phyloP scores from a whole-genome alignment of 2,113 vertebrate species.

The Athene cunicularia region DNA sequence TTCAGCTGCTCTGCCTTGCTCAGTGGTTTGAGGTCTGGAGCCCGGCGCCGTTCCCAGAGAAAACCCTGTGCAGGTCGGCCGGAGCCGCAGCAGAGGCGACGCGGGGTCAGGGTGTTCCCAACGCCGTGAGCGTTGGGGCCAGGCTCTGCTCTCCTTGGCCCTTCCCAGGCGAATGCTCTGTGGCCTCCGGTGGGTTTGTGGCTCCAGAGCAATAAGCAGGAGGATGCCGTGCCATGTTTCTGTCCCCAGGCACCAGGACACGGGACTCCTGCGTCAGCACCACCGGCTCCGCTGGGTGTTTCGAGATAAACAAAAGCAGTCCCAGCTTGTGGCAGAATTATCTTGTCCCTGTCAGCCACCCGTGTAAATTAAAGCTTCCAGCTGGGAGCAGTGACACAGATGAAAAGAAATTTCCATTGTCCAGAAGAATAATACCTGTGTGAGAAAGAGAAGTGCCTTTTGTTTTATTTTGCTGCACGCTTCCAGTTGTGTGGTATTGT shows the following conservation, averaged over 20 bases:
- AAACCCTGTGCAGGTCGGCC: too few relatives aligned
- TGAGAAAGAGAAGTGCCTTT: not conserved
- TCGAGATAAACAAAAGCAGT: not conserved
- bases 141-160: rapidly evolving
- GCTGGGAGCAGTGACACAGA: not conserved
- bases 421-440: not conserved
- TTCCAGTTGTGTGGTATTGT: not conserved
- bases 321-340: not conserved
- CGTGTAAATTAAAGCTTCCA: not conserved
- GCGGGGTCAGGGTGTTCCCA: not conserved
- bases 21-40: not conserved
- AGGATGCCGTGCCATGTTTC: not conserved
- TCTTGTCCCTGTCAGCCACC: slow-evolving; percentile 27
- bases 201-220: not conserved
- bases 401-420: slow-evolving; percentile 25
- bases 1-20: not conserved
- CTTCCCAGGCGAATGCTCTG: rapidly evolving
- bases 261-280: not conserved
- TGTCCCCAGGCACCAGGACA: rapidly evolving
- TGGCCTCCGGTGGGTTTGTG: not conserved
- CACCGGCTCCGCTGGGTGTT: not conserved
- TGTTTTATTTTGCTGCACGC: not conserved
- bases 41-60: too few relatives aligned
- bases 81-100: too few relatives aligned
- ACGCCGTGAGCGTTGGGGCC: rapidly evolving